A percentile compares a stretch with the other conserved stretches of the same genome.
These are phyloP conservation scores for Ceyx margarethae DNA, from an alignment of 2,113 vertebrate species.

Conservation along the genomic window DNA sequence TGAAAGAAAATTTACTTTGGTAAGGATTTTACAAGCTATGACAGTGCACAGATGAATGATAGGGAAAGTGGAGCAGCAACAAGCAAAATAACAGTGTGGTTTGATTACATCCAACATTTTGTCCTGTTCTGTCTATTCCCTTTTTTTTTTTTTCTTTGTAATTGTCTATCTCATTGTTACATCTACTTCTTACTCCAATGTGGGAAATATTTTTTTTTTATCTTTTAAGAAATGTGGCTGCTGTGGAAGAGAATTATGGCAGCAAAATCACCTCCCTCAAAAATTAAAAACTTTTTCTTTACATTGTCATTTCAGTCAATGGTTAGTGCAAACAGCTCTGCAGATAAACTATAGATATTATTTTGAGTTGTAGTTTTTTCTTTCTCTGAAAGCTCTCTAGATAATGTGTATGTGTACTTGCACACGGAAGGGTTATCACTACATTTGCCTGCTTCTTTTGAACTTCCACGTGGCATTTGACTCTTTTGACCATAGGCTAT, in stretches of 20 bases:
- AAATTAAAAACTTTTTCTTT: background rate
- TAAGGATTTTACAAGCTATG: background rate
- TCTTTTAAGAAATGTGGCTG: background rate
- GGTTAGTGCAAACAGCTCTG: background rate
- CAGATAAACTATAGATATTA: background rate
- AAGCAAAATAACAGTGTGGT: background rate
- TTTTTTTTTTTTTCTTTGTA: background rate
- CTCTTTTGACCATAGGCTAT: conserved; percentile 10
- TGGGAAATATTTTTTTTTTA: background rate
- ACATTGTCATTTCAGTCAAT: background rate
- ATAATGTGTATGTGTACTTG: background rate
- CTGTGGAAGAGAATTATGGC: background rate
- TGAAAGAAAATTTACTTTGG: conserved; percentile 5
- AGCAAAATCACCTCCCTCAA: background rate
- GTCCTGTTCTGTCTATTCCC: background rate
- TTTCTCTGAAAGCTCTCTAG: conserved; percentile 13
- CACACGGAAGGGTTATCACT: background rate
- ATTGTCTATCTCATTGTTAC: background rate
- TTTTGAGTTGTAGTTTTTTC: background rate
- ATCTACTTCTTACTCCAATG: background rate
- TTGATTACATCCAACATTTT: background rate
- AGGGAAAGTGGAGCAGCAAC: background rate
- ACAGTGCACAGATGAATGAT: background rate
- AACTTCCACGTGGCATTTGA: conserved; percentile 4
- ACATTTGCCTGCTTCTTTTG: background rate